Evolutionary conservation across 35 echinoderm and acorn worm species (phyloP), one percentile per base, ranked within the genome.

Genomic region (Hemicentrotus pulcherrimus): DNA sequence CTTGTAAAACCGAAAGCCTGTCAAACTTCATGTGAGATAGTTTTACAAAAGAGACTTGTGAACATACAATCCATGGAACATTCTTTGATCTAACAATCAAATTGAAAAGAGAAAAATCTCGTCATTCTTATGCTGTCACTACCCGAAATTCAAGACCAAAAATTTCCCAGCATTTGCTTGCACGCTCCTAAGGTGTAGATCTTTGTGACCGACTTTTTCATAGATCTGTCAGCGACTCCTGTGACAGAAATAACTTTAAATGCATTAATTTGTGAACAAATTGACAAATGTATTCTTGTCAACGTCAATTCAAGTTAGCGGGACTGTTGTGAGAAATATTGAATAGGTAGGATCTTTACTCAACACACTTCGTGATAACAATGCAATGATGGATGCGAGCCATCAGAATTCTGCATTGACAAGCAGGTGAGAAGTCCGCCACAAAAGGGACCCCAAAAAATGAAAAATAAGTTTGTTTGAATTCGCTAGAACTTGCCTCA

Each of bases 261-360:
- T 90, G 88, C 88, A 90, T 90, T 47, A 90, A 90, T 90, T 90
- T 90, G 88, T 90, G 88, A 90, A 90, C 88, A 90, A 90, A 90
- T 90, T 90, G 88, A 90, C 88, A 90, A 33, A 90, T 33, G 32
- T 30, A 90, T 90, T 90, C 88, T 90, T 90, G 32, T 90, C 88
- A 45, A 33, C 46, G 88, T 90, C 88, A 90, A 33, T 90, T 90
- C 46, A 90, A 41, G 88, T 90, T 47, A 90, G 88, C 33, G 46
- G 88, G 88, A 33, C 88, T 90, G 88, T 90, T 33, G 46, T 45
- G 46, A 35, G 88, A 90, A 16, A 90, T 90, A 22, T 45, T 90
- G 46, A 90, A 90, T 90, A 78, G 65, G 65, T 78, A 78, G 65
- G 28, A 78, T 78, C 65, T 78, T 78, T 78, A 8, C 65, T 78